Evolutionary conservation across 2,888 invertebrate genomes (phyloP).

Genomic region (Dolichomitus sp.): DNA sequence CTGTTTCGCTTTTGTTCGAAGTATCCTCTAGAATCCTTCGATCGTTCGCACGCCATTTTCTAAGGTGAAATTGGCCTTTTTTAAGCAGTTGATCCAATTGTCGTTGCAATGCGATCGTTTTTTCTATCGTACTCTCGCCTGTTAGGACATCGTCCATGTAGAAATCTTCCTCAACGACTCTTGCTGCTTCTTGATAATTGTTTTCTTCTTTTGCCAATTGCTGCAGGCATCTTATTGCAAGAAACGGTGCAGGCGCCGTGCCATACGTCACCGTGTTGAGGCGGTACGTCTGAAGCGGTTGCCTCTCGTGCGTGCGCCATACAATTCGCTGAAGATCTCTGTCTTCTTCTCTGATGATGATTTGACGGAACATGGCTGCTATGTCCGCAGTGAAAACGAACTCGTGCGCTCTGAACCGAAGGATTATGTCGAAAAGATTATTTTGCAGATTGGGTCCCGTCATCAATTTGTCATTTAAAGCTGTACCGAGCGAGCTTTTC

Average conservation of each 20-base stretch:
- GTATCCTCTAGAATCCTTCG: neutral
- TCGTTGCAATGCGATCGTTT: slow-evolving; percentile 41
- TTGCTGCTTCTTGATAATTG: slow-evolving; percentile 65
- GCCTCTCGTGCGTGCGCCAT: slow-evolving; percentile 52
- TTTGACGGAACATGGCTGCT: slow-evolving; percentile 56
- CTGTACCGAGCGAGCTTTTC: too few species aligned
- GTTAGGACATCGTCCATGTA: too few species aligned
- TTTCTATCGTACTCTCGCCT: slow-evolving; percentile 54
- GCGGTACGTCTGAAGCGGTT: slow-evolving; percentile 37
- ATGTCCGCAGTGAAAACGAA: slow-evolving; percentile 60
- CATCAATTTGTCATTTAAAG: too few species aligned
- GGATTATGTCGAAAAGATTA: slow-evolving; percentile 43
- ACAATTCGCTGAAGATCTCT: slow-evolving; percentile 48
- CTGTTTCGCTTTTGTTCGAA: neutral
- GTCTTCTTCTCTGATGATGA: slow-evolving; percentile 48
- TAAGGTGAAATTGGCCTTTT: slow-evolving; percentile 42
- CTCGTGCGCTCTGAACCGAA: slow-evolving; percentile 52
- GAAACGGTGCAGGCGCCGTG: slow-evolving; percentile 66
- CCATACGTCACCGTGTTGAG: slow-evolving; percentile 63
- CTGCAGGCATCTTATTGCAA: slow-evolving; percentile 69
- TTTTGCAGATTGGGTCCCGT: slow-evolving; percentile 54
- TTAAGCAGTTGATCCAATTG: slow-evolving; percentile 14
- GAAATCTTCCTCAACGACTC: slow-evolving; percentile 61
- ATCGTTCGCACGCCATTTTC: slow-evolving; percentile 69
- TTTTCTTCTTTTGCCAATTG: slow-evolving; percentile 68